These are phyloP conservation scores for Numenius arquata DNA, from an alignment of 2,113 vertebrate genomes.

Conservation along the genomic window DNA sequence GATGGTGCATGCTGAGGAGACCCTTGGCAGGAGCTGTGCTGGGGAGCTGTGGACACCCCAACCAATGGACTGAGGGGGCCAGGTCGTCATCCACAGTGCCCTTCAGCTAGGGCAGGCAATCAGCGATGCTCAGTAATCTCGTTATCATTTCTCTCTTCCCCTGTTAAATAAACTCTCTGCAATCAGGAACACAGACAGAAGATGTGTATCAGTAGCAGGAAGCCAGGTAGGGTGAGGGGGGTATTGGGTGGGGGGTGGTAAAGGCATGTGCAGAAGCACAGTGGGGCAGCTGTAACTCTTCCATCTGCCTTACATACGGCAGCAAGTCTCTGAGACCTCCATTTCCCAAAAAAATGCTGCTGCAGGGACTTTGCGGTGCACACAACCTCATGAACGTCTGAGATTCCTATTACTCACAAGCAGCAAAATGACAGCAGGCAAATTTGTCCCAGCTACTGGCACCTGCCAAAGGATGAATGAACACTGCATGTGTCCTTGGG, in stretches of 20 bases:
- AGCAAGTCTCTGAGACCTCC: neutral
- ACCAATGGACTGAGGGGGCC: accelerated
- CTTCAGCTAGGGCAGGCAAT: conserved; percentile 11
- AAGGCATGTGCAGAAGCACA: neutral
- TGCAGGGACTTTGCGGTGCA: accelerated
- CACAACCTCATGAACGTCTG: neutral
- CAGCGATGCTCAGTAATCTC: neutral
- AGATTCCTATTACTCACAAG: neutral
- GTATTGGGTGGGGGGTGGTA: neutral
- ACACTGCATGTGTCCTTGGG: neutral
- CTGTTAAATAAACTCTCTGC: neutral
- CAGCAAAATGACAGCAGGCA: neutral
- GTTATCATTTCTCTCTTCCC: neutral
- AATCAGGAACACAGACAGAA: neutral
- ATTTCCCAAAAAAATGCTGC: neutral
- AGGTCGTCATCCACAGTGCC: neutral
- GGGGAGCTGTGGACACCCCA: neutral
- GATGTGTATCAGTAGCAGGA: neutral
- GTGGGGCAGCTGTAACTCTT: neutral
- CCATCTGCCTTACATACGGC: accelerated
- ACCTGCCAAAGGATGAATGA: conserved; percentile 21
- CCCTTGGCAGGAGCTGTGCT: neutral
- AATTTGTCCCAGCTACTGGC: neutral
- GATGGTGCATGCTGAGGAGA: neutral
- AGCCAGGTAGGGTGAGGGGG: neutral